Evolutionary conservation across 2,888 invertebrate species (phyloP), one percentile per base, ranked within the genome.

Genomic region (Microctonus aethiopoides): DNA sequence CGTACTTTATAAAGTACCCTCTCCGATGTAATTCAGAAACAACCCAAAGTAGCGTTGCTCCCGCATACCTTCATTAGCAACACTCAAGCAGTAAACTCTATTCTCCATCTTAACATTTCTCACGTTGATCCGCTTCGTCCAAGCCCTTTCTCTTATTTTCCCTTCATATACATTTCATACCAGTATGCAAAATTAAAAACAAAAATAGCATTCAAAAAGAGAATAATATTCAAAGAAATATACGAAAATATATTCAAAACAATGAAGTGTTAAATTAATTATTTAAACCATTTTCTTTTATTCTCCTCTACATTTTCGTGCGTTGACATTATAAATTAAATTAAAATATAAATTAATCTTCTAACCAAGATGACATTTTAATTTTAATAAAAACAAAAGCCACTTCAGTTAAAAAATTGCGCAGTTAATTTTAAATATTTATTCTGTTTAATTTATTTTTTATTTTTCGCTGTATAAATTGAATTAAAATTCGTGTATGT

Each of bases 1-100:
- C 69, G 65, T 69, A 70, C 72, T 73, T 67, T 29, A 34, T 46
- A 64, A 72, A 73, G 57, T 63, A 60, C 71, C 39, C 51, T 62
- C 41, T 34, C 34, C 41, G 16, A 68, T 68, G 41, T 57, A 51
- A 41, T 41, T 29, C 41, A 32, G 63, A 39, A 63, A 68, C 68
- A 68, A 63, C 63, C 57, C 29, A 16, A 16, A 29, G 32, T 41
- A 34, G 34, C 51, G 51, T 59, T 46, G 34, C 36, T 60, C 26
- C 41, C 39, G 20, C 32, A 36, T 29, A 57, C 16, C 56, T 29
- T 54, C 66, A 63, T 63, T 63, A 63, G 51, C 29, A 51, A 32
- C 46, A 51, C 51, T 63, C 62, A 51, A 11, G 16, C 32, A 29
- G 32, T 63, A 51, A 24, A 41, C 26, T 26, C 29, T 51, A 5